phyloP scores from a whole-genome alignment of 1,140 invertebrate genomes.

The Sinella curviseta region DNA sequence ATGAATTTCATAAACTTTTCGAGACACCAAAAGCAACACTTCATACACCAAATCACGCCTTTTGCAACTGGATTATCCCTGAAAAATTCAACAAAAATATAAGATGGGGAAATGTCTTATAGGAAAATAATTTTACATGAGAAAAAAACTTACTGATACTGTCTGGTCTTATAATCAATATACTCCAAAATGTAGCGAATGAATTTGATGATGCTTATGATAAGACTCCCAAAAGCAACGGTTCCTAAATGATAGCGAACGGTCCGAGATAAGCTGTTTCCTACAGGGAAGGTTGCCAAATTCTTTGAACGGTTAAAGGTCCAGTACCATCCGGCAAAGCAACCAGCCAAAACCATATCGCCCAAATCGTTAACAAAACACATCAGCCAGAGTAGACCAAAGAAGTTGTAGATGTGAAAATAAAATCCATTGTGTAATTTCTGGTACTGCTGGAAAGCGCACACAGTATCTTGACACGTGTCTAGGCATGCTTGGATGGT shows the following conservation, averaged over 20 bases:
- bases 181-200: conserved; percentile 84
- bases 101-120: neutral
- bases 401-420: conserved; percentile 72
- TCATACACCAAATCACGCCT: conserved; percentile 75
- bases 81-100: conserved; percentile 21
- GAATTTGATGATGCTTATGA: conserved; percentile 85
- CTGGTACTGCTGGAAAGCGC: conserved; percentile 38
- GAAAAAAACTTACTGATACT: conserved; percentile 57
- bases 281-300: conserved; percentile 78
- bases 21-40: conserved; percentile 88
- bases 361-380: conserved; percentile 88
- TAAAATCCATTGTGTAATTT: conserved; percentile 46
- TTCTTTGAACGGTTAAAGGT: conserved; percentile 76
- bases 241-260: conserved; percentile 87
- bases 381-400: conserved; percentile 85
- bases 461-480: conserved; percentile 22
- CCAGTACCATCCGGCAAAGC: conserved; percentile 76
- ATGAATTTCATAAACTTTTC: conserved; percentile 84
- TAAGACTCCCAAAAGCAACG: conserved; percentile 87
- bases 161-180: conserved; percentile 77
- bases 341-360: conserved; percentile 85
- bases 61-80: conserved; percentile 69
- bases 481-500: neutral
- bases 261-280: conserved; percentile 68
- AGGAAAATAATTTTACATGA: neutral